Evolutionary conservation across 2,888 invertebrate genomes (phyloP).

Genomic region (Shargacucullia verbasci): DNA sequence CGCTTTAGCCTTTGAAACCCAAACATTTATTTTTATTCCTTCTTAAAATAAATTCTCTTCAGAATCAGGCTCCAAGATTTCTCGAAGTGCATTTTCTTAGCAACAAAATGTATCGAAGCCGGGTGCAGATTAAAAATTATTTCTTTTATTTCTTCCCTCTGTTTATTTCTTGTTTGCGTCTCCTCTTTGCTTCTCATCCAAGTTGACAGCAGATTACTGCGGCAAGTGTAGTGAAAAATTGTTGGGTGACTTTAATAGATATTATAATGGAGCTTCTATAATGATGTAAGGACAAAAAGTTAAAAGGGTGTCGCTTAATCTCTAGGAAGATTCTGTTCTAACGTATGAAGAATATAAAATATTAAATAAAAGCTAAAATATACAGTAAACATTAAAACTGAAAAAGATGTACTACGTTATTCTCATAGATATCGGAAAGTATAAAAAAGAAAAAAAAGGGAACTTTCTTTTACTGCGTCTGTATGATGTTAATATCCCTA

Average conservation of each 20-base stretch:
- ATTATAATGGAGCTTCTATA: conserved; percentile 21
- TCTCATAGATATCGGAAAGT: too few species aligned
- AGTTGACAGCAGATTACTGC: conserved; percentile 37
- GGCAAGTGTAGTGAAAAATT: conserved; percentile 34
- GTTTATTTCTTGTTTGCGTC: conserved; percentile 33
- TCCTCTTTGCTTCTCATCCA: conserved; percentile 28
- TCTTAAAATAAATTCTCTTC: conserved; percentile 10
- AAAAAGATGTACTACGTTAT: too few species aligned
- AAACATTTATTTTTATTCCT: background rate
- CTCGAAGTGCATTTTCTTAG: conserved; percentile 43
- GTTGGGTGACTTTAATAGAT: conserved; percentile 26
- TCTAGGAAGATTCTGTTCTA: too few species aligned
- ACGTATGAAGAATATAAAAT: too few species aligned
- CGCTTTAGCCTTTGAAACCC: too few species aligned
- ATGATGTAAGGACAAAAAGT: background rate
- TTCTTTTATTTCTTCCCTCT: conserved; percentile 49
- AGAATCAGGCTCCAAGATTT: conserved; percentile 42
- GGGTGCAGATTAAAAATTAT: conserved; percentile 64
- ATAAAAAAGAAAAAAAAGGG: too few species aligned
- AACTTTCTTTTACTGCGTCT: too few species aligned
- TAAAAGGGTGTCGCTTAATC: background rate
- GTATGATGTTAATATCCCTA: too few species aligned
- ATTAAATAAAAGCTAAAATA: too few species aligned
- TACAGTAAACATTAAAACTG: too few species aligned
- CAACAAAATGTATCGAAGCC: conserved; percentile 60